A percentile compares a stretch with the other conserved stretches of the same genome.
These are phyloP conservation scores for Lemur catta DNA, from an alignment of 2,797 vertebrate species.

Conservation along the genomic window DNA sequence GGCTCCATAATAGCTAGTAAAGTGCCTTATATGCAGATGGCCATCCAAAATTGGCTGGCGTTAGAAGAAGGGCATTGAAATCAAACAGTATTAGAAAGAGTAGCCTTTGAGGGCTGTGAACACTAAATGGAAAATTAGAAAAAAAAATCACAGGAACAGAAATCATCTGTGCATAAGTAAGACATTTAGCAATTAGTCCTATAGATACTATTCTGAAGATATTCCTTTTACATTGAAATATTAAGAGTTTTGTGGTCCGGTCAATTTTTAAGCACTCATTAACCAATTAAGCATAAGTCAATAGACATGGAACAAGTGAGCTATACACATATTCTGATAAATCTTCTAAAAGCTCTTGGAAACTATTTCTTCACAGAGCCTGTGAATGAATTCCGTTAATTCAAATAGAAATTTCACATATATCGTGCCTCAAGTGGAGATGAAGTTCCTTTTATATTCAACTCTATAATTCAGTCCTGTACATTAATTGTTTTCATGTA, in stretches of 20 bases:
- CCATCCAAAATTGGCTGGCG: background rate
- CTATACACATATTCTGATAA: background rate
- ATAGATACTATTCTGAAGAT: background rate
- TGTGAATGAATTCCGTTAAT: background rate
- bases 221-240: background rate
- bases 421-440: background rate
- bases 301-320: background rate
- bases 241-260: background rate
- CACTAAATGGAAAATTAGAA: background rate
- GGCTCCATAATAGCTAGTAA: background rate
- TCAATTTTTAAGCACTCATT: background rate
- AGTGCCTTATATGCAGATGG: background rate
- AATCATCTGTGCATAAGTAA: background rate
- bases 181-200: background rate
- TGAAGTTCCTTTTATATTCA: background rate
- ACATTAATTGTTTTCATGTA: conserved; percentile 42
- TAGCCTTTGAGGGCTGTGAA: background rate
- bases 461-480: background rate
- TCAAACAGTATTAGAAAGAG: background rate
- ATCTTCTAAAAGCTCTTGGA: conserved; percentile 21
- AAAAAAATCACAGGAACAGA: background rate
- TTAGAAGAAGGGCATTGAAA: background rate
- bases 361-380: background rate
- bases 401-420: conserved; percentile 30
- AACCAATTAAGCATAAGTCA: conserved; percentile 2